Percentiles rank a stretch among this genome's conserved stretches.
Evolutionary conservation across 2,113 vertebrate genomes (phyloP).

Genomic region (Engystomops pustulosus): DNA sequence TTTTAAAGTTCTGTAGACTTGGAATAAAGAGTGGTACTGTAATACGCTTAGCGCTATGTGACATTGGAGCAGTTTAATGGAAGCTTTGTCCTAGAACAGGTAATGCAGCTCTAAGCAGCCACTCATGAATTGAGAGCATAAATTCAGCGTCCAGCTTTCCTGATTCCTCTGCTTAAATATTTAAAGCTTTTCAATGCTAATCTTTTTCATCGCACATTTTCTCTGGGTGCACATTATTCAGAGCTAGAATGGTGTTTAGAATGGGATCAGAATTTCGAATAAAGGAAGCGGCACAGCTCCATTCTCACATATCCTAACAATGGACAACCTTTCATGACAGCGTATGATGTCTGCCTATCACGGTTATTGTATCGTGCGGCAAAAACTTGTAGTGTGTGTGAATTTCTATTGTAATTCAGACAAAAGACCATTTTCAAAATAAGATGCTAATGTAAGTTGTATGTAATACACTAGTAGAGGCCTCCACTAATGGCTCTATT

Average conservation of each 20-base stretch:
- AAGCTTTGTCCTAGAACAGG: conserved; percentile 26
- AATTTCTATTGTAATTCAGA: not conserved
- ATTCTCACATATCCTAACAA: not conserved
- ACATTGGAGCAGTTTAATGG: conserved; percentile 24
- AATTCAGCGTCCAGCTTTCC: conserved; percentile 17
- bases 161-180: conserved; percentile 34
- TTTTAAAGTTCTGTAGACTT: not conserved
- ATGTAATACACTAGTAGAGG: not conserved
- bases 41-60: not conserved
- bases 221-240: conserved; percentile 26
- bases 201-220: conserved; percentile 34
- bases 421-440: not conserved
- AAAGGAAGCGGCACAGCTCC: not conserved
- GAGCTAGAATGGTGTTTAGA: not conserved
- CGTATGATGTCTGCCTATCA: not conserved
- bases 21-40: not conserved
- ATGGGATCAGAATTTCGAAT: conserved; percentile 22
- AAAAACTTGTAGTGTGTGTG: not conserved
- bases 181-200: conserved; percentile 48
- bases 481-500: not conserved
- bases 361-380: not conserved
- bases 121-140: conserved; percentile 29
- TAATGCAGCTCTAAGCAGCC: conserved; percentile 27
- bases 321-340: not conserved
- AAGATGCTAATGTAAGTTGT: not conserved